These are phyloP conservation scores for Gadus chalcogrammus DNA, from an alignment of 2,113 vertebrate genomes.

Conservation along the genomic window DNA sequence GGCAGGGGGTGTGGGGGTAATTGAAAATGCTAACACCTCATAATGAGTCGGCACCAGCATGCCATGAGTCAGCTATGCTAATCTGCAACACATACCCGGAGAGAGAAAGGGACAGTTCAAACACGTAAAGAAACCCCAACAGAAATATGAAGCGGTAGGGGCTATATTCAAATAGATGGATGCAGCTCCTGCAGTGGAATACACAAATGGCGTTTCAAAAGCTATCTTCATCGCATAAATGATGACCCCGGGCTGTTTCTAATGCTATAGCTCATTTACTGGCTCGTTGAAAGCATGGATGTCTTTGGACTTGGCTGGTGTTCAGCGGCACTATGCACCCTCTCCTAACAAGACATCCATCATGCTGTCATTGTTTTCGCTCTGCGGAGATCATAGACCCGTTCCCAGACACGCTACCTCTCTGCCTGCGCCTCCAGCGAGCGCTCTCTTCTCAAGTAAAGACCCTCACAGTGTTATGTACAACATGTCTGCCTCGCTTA, in stretches of 20 bases:
- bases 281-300: conserved; percentile 58
- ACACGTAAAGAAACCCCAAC: not conserved
- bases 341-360: conserved; percentile 45
- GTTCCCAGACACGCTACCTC: conserved; percentile 8
- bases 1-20: conserved; percentile 49
- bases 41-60: conserved; percentile 55
- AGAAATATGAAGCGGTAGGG: no score
- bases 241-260: not conserved
- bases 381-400: conserved; percentile 26
- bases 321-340: conserved; percentile 25
- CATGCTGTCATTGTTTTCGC: conserved; percentile 47
- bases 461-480: not conserved
- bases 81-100: conserved; percentile 18
- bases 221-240: no score
- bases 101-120: not conserved
- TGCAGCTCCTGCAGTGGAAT: conserved; percentile 35
- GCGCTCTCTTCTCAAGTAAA: not conserved
- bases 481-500: not conserved
- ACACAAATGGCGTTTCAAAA: conserved; percentile 6
- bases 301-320: conserved; percentile 35
- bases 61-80: conserved; percentile 57
- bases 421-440: not conserved
- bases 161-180: conserved; percentile 23
- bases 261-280: conserved; percentile 49
- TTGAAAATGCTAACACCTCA: conserved; percentile 60